Evolutionary conservation across 1,140 invertebrate genomes (phyloP), one percentile per base, ranked within the genome.

Genomic region (Zaprionus capensis): DNA sequence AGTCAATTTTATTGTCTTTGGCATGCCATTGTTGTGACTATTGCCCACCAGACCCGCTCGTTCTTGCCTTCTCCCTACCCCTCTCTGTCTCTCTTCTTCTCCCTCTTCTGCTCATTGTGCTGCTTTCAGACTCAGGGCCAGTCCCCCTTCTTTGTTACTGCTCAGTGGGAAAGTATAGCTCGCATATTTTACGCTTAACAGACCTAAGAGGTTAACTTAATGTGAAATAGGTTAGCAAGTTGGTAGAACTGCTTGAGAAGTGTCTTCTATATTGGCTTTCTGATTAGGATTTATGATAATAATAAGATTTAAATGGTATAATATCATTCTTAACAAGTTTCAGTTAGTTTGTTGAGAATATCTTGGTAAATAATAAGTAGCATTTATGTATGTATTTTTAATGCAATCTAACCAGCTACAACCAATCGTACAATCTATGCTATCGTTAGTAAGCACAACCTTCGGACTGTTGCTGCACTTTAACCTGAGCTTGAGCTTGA

Each of bases 1-100:
- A 68, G 71, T 78, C 71, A 74, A 74, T 78, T 74, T 78, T 75
- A 69, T 77, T 77, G 75, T 77, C 74, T 75, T 78, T 74, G 71
- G 65, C 65, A 68, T 63, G 76, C 55, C 53, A 78, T 78, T 78
- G 76, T 74, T 74, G 58, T 74, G 64, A 63, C 58, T 64, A 44
- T 55, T 71, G 61, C 34, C 61, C 31, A 44, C 56, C 44, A 61
- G 59, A 59, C 34, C 1, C 28, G 22, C 15, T 20, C 7, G 11
- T 9, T 15, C 9, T 49, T 22, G 5, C 65, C 28, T 22, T 31
- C n/a, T 26, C 28, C 26, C n/a, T 14, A 46, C 9, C 20, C 28
- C 15, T n/a, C 5, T 6, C 4, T 5, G 5, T 28, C 28, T 15
- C 4, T n/a, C 51, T 14, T 34, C 38, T 15, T 41, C 9, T 24